Evolutionary conservation across 2,888 invertebrate genomes (phyloP), one percentile per base, ranked within the genome.

Genomic region (Leptopterna dolabrata): DNA sequence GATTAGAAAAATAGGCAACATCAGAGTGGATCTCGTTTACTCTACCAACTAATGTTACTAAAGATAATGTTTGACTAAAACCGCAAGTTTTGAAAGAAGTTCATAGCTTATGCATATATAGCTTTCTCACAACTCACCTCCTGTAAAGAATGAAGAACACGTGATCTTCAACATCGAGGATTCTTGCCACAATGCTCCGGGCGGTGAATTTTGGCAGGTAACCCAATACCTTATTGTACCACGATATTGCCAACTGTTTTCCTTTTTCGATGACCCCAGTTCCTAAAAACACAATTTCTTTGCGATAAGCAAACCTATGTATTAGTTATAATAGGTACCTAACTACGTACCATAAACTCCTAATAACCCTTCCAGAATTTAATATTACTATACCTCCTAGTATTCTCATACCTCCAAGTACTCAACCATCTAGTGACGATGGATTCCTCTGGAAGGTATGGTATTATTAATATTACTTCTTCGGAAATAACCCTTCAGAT

Each of bases 71-170:
- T 9, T 71, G 16, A 2, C 19, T 11, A 55, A 55, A 4, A 55
- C 19, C 2, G n/a, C 19, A 4, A n/a, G 19, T 55, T 55, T 6
- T 55, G 11, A 19, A 6, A 6, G 3, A 11, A 55, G 4, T 55
- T 55, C n/a, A 55, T 6, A 6, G 19, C 11, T 16, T n/a, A n/a
- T n/a, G 4, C 4, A 55, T 19, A 6, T 55, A 19, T 19, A 2
- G 11, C 55, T 2, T 7, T 55, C 55, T 55, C 36, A 3, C 13
- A 29, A 47, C 27, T 70, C 45, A 88, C 88, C 87, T 88, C 24
- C 87, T 83, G 73, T 83, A 76, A 1, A 88, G 83, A 55, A 45
- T 83, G 51, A 88, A 88, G n/a, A 76, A 83, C 6, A 88, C 88
- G 47, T 88, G 71, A 11, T 55, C 36, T 3, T 88, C 83, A 0